Percentiles rank a stretch among this genome's conserved stretches.
These are phyloP conservation scores for Fistularia commersonii DNA, from an alignment of 2,797 vertebrate genomes.

Conservation along the genomic window DNA sequence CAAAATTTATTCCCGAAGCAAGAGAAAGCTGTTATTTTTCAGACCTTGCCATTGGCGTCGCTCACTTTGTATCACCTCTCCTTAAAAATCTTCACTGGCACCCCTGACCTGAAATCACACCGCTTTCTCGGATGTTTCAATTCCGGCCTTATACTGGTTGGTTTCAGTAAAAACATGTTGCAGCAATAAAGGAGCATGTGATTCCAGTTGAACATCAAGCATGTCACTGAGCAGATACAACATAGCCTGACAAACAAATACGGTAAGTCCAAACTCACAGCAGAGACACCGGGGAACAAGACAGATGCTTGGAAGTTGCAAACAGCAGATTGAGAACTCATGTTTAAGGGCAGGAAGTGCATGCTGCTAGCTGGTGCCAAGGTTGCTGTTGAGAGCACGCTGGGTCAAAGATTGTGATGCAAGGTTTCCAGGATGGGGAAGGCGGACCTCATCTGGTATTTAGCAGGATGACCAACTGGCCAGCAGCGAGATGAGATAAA, in stretches of 20 bases:
- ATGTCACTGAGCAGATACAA: conserved; percentile 29
- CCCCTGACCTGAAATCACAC: conserved; percentile 12
- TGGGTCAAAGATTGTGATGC: no score
- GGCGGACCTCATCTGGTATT: no score
- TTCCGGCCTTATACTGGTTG: conserved; percentile 5
- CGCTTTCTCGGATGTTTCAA: conserved; percentile 9
- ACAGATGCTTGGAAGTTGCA: conserved; percentile 2
- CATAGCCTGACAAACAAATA: conserved; percentile 42
- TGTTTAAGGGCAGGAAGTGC: background rate
- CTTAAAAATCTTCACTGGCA: conserved; percentile 9
- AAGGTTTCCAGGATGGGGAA: no score
- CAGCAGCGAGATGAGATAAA: no score
- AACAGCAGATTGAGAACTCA: background rate
- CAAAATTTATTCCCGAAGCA: conserved; percentile 25
- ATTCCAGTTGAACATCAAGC: conserved; percentile 47
- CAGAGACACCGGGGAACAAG: conserved; percentile 6
- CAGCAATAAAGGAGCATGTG: conserved; percentile 45
- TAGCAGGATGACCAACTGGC: no score
- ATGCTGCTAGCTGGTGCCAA: background rate
- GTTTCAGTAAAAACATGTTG: conserved; percentile 35
- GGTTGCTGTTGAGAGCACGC: no score
- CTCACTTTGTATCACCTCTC: conserved; percentile 3
- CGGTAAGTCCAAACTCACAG: conserved; percentile 1
- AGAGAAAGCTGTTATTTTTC: conserved; percentile 17
- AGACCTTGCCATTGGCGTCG: conserved; percentile 14